Evolutionary conservation across 2,888 invertebrate species (phyloP).

Genomic region (Pherbina coryleti): DNA sequence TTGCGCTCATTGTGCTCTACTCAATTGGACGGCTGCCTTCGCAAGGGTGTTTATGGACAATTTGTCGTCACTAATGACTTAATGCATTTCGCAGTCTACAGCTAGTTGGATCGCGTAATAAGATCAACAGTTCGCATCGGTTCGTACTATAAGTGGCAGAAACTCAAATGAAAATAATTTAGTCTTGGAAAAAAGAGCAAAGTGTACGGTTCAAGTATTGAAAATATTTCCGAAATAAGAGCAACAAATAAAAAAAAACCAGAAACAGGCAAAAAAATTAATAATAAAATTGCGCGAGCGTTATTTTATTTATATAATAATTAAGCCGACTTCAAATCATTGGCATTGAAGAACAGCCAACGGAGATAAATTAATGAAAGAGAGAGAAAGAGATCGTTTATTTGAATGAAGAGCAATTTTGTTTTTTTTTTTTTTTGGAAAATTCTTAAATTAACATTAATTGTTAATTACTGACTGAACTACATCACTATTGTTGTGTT

Average conservation of each 20-base stretch:
- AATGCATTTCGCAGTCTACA: constrained; percentile 67
- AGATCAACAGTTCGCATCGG: not conserved
- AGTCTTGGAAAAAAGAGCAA: constrained; percentile 39
- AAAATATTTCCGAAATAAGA: not conserved
- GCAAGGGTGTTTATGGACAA: constrained; percentile 63
- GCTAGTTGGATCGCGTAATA: not conserved
- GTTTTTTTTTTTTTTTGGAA: too few relatives aligned
- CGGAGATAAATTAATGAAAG: not conserved
- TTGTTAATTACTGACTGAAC: constrained; percentile 51
- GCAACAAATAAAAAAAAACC: not conserved
- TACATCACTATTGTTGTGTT: not conserved
- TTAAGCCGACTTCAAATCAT: not conserved
- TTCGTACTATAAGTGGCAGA: constrained; percentile 21
- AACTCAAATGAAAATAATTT: constrained; percentile 32
- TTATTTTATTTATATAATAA: not conserved
- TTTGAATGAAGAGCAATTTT: constrained; percentile 12
- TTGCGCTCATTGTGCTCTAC: not conserved
- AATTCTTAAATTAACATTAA: constrained; percentile 50
- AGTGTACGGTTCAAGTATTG: constrained; percentile 30
- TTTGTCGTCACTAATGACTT: constrained; percentile 69
- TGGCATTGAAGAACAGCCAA: not conserved
- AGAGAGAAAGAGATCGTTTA: not conserved
- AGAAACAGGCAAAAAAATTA: not conserved
- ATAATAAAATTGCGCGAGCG: not conserved
- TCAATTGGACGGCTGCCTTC: not conserved